Evolutionary conservation across 2,113 vertebrate species (phyloP).

Genomic region (Motacilla alba): DNA sequence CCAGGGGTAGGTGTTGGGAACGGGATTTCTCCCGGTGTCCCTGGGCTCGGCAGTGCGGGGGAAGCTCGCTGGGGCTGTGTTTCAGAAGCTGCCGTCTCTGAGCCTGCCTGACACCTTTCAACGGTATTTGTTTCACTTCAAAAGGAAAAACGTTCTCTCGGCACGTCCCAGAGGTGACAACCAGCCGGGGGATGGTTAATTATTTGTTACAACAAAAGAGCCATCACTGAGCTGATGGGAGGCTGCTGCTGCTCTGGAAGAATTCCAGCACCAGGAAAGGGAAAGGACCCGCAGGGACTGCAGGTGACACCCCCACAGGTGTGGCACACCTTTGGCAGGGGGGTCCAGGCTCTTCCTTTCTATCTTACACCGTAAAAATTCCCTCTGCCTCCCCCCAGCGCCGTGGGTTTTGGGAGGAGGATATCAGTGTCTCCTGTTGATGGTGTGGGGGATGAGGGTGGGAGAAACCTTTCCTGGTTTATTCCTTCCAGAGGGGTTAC

Average conservation of each 20-base stretch:
- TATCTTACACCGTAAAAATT: not conserved
- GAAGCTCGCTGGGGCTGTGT: not conserved
- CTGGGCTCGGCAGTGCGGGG: not conserved
- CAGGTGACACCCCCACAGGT: not conserved
- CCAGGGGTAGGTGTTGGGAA: not conserved
- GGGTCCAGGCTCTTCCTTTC: not conserved
- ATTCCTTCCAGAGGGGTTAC: slow-evolving; percentile 33
- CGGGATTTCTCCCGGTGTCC: not conserved
- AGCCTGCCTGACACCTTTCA: slow-evolving; percentile 54
- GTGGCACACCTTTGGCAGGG: not conserved
- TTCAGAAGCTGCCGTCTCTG: not conserved
- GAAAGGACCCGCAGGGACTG: not conserved
- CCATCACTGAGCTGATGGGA: slow-evolving; percentile 39
- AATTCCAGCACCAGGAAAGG: not conserved
- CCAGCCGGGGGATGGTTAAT: slow-evolving; percentile 56
- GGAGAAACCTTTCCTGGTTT: not conserved
- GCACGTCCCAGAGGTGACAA: slow-evolving; percentile 53
- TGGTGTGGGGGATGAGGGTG: not conserved
- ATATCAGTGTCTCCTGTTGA: not conserved
- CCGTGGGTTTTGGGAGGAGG: not conserved
- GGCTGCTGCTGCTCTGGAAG: slow-evolving; percentile 37
- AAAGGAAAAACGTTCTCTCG: slow-evolving; percentile 14
- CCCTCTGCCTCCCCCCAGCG: not conserved
- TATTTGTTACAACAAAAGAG: slow-evolving; percentile 64
- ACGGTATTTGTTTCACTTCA: slow-evolving; percentile 54